Percentiles rank a stretch among this genome's conserved stretches.
phyloP scores from a whole-genome alignment of 1,140 invertebrate genomes.

The Magallana angulata region DNA sequence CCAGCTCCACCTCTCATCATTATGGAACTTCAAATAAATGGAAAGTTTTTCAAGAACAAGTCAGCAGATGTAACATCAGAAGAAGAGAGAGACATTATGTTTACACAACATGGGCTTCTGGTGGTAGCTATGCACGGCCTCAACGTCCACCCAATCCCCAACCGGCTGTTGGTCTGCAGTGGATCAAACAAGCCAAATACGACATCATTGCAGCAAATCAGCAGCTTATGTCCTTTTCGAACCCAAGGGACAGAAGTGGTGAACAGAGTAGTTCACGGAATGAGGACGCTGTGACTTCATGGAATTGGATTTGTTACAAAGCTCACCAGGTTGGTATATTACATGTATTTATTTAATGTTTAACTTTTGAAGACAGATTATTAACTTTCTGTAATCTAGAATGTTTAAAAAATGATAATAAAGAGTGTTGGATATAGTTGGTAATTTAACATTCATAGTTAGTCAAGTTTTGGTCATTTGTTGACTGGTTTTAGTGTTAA shows the following conservation, averaged over 20 bases:
- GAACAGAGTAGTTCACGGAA: background rate
- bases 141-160: background rate
- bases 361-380: too few relatives aligned
- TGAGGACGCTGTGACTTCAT: background rate
- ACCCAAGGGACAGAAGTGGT: too few relatives aligned
- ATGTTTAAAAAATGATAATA: too few relatives aligned
- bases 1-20: background rate
- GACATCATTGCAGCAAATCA: background rate
- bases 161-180: background rate
- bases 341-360: too few relatives aligned
- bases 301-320: slow-evolving; percentile 12
- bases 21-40: background rate
- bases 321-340: background rate
- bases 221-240: background rate
- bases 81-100: background rate
- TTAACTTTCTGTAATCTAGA: too few relatives aligned
- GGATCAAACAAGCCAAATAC: background rate
- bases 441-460: too few relatives aligned
- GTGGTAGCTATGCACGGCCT: background rate
- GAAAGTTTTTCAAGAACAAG: background rate
- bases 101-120: background rate
- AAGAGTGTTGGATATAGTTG: too few relatives aligned
- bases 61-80: background rate
- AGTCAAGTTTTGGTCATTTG: too few relatives aligned
- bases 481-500: too few relatives aligned